Conservation (phyloP, 2,113 vertebrate species). For the Poeciliopsis retropinna region DNA sequence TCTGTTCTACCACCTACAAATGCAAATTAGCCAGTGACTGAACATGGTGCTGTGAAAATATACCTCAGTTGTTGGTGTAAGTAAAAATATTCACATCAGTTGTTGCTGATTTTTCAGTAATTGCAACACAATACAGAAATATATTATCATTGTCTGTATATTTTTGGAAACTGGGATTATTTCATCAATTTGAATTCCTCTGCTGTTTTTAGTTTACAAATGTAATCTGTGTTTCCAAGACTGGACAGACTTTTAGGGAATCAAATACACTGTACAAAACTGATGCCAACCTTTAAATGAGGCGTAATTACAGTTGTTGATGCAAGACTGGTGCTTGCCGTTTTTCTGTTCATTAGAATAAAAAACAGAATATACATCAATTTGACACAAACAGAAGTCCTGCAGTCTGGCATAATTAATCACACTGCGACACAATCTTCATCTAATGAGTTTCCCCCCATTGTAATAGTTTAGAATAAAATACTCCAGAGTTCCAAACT, state of each 20-base stretch:
- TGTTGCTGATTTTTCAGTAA: not conserved
- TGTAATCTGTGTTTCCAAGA: constrained; percentile 21
- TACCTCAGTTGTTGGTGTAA: not conserved
- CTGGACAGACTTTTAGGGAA: constrained; percentile 37
- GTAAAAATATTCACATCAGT: not conserved
- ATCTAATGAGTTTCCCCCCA: constrained; percentile 74
- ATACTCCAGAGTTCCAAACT: constrained; percentile 48
- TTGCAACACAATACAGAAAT: not conserved
- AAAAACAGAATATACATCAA: constrained; percentile 77
- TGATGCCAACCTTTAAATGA: constrained; percentile 53
- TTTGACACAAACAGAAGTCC: constrained; percentile 79
- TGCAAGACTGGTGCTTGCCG: constrained; percentile 51
- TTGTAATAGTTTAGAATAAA: constrained; percentile 72
- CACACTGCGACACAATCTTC: constrained; percentile 68
- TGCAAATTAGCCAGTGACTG: not conserved
- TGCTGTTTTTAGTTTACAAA: constrained; percentile 8
- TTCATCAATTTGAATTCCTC: not conserved
- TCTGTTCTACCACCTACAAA: not conserved
- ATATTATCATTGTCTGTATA: not conserved
- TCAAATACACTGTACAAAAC: constrained; percentile 35
- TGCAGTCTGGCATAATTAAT: constrained; percentile 77
- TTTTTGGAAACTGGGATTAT: not conserved
- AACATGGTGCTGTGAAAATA: not conserved
- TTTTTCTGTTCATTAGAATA: constrained; percentile 75
- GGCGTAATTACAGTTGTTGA: constrained; percentile 62